Conservation (phyloP, 2,888 invertebrate genomes). For the Caenorhabditis sulstoni region DNA sequence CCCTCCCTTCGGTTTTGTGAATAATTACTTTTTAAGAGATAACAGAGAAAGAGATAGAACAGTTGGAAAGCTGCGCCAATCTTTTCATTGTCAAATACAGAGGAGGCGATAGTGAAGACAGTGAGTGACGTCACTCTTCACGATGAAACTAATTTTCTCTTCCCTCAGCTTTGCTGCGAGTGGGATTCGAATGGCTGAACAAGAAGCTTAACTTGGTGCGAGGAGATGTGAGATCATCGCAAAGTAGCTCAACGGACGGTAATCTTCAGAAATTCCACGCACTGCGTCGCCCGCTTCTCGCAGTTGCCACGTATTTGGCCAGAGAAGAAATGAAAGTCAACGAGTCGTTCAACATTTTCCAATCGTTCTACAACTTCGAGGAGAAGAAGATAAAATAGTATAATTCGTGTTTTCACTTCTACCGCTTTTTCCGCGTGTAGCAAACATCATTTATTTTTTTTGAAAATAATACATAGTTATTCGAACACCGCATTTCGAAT, state of each 20-base stretch:
- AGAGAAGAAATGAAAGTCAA: background rate
- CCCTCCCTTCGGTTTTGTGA: no score
- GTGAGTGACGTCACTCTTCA: background rate
- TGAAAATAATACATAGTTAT: no score
- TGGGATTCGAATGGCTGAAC: slow-evolving; percentile 16
- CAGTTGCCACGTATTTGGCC: background rate
- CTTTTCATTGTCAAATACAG: slow-evolving; percentile 18
- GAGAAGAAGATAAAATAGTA: background rate
- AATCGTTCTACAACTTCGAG: background rate
- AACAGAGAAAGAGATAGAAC: background rate
- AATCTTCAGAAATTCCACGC: no score
- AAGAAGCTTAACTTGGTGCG: background rate
- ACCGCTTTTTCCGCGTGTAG: no score
- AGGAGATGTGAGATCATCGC: no score
- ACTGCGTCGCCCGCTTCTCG: no score
- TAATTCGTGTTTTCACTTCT: no score
- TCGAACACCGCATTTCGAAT: no score
- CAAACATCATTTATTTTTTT: no score
- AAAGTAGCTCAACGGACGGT: no score
- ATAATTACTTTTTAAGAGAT: background rate
- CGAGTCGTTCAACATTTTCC: background rate
- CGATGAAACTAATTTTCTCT: background rate
- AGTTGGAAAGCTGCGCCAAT: slow-evolving; percentile 1
- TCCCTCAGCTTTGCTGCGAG: background rate
- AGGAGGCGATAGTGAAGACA: background rate